Conservation (phyloP, 2,888 invertebrate genomes). For the Gonocerus acuteangulatus region DNA sequence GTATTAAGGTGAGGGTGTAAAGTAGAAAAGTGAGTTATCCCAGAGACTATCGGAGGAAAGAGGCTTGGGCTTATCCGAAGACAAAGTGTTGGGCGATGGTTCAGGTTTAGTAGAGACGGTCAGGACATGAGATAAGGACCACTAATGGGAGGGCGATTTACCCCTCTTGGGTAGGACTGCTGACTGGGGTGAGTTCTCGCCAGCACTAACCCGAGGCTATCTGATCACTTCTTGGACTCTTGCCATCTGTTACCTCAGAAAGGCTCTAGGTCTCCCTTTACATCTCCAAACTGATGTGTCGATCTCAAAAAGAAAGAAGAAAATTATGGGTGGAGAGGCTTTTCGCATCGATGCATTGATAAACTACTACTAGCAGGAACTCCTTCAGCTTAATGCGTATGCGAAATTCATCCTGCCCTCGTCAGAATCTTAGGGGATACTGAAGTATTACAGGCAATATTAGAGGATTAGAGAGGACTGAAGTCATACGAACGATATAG, state of each 20-base stretch:
- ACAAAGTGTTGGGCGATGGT: neutral
- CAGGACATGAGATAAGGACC: neutral
- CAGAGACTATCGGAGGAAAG: neutral
- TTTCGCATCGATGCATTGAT: too few species aligned
- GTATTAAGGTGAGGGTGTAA: neutral
- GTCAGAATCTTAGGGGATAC: too few species aligned
- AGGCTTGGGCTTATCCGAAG: neutral
- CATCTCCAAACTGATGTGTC: too few species aligned
- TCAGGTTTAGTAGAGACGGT: neutral
- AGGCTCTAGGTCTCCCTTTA: too few species aligned
- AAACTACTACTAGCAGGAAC: too few species aligned
- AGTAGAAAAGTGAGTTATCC: neutral
- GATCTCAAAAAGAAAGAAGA: too few species aligned
- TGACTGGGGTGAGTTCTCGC: neutral
- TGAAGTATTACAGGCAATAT: too few species aligned
- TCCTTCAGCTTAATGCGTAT: too few species aligned
- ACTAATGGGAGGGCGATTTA: slow-evolving; percentile 18
- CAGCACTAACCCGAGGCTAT: neutral
- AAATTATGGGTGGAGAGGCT: too few species aligned
- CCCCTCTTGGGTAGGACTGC: neutral
- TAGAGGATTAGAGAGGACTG: too few species aligned
- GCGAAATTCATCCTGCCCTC: too few species aligned
- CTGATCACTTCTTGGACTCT: slow-evolving; percentile 12
- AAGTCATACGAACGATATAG: too few species aligned
- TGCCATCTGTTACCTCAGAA: slow-evolving; percentile 14